phyloP scores from a whole-genome alignment of 2,113 vertebrate genomes.

The Phyllostomus discolor region DNA sequence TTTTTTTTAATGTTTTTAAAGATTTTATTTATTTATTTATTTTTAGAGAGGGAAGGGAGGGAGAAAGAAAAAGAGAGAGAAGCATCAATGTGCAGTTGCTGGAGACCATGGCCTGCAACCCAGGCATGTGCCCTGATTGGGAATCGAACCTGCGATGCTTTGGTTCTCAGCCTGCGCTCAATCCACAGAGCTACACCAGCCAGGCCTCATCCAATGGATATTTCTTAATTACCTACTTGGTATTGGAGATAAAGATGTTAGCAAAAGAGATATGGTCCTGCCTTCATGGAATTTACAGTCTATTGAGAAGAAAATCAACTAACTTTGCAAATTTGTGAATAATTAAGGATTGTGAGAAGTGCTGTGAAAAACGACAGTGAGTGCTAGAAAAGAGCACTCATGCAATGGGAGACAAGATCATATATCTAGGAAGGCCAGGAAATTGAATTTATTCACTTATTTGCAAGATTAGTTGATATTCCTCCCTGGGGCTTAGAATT shows the following conservation, averaged over 20 bases:
- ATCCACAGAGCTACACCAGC: no score
- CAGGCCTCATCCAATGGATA: not conserved
- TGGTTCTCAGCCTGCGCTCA: no score
- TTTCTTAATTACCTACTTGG: not conserved
- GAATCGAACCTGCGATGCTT: no score
- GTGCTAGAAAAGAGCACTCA: not conserved
- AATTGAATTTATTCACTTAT: not conserved
- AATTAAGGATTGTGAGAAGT: not conserved
- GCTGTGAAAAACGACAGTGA: not conserved
- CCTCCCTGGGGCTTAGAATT: not conserved
- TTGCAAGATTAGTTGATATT: not conserved
- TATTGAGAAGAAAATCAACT: not conserved
- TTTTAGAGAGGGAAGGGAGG: no score
- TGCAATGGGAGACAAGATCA: not conserved
- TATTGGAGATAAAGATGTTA: not conserved
- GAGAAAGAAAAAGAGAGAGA: no score
- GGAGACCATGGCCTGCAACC: no score
- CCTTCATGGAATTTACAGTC: not conserved
- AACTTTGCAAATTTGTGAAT: constrained; percentile 1
- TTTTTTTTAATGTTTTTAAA: no score
- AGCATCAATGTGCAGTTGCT: no score
- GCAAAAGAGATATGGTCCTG: not conserved
- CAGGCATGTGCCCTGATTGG: no score
- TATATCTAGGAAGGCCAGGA: not conserved
- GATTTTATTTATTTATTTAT: no score